phyloP scores from a whole-genome alignment of 92 coral and sea anemone species.

The Parazoanthus swiftii region DNA sequence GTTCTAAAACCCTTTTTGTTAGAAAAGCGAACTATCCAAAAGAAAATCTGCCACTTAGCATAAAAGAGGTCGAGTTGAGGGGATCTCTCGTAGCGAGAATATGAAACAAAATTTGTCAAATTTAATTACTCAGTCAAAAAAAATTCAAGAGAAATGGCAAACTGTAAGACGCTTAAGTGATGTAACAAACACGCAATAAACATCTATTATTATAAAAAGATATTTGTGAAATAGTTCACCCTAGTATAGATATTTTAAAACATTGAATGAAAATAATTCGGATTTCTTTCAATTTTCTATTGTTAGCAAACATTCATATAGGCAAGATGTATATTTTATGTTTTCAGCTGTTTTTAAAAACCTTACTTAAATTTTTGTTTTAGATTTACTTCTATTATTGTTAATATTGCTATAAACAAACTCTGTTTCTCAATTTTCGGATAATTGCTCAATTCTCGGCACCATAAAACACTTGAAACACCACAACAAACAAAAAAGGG shows the following conservation, averaged over 20 bases:
- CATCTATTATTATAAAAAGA: too few species aligned
- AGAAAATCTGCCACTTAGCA: not conserved
- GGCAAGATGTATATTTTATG: not conserved
- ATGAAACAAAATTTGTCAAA: not conserved
- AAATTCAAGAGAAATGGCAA: too few species aligned
- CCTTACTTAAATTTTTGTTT: not conserved
- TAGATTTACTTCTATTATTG: too few species aligned
- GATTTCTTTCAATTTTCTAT: not conserved
- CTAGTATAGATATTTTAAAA: not conserved
- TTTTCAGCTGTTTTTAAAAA: not conserved
- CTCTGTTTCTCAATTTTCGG: not conserved
- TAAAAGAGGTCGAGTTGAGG: not conserved
- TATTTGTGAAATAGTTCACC: not conserved
- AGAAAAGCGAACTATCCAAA: too few species aligned
- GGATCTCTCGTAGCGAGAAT: not conserved
- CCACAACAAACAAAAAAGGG: too few species aligned
- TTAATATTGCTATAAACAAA: too few species aligned
- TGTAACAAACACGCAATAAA: too few species aligned
- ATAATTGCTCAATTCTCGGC: not conserved
- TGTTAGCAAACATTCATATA: not conserved
- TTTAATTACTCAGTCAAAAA: too few species aligned
- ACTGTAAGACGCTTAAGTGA: too few species aligned
- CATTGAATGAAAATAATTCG: too few species aligned
- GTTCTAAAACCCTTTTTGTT: too few species aligned
- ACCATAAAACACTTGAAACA: too few species aligned